Conservation (phyloP, 2,113 vertebrate genomes). For the Pitta sordida region DNA sequence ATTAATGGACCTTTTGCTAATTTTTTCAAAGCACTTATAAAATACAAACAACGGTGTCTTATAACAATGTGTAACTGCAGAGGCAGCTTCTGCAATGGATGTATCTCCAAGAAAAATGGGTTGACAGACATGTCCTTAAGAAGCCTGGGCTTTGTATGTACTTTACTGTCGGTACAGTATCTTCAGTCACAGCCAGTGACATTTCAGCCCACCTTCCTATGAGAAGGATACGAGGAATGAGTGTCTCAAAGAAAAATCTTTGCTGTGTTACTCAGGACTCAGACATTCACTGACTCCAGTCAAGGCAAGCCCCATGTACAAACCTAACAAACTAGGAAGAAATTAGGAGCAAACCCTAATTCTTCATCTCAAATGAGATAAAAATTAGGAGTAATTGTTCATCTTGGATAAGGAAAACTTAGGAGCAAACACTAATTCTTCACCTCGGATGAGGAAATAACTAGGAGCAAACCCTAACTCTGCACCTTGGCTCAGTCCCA, state of each 20-base stretch:
- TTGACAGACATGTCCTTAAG: neutral
- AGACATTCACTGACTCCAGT: neutral
- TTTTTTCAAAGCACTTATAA: slow-evolving; percentile 13
- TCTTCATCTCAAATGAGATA: neutral
- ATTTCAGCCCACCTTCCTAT: neutral
- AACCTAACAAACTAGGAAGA: neutral
- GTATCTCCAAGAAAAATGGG: neutral
- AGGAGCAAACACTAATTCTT: neutral
- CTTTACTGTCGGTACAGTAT: neutral
- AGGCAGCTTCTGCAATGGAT: neutral
- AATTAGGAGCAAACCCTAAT: neutral
- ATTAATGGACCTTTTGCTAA: slow-evolving; percentile 2
- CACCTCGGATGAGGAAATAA: neutral
- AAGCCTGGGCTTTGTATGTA: neutral
- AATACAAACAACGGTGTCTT: neutral
- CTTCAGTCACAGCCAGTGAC: neutral
- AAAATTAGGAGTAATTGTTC: neutral
- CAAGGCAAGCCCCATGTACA: neutral
- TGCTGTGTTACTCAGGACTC: neutral
- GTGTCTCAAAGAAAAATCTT: neutral
- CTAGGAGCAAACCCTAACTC: neutral
- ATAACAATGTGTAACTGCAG: neutral
- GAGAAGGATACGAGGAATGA: neutral
- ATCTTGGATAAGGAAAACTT: neutral
- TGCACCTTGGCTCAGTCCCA: neutral